Evolutionary conservation across 1,140 invertebrate species (phyloP).

Genomic region (Diachasma alloeum): DNA sequence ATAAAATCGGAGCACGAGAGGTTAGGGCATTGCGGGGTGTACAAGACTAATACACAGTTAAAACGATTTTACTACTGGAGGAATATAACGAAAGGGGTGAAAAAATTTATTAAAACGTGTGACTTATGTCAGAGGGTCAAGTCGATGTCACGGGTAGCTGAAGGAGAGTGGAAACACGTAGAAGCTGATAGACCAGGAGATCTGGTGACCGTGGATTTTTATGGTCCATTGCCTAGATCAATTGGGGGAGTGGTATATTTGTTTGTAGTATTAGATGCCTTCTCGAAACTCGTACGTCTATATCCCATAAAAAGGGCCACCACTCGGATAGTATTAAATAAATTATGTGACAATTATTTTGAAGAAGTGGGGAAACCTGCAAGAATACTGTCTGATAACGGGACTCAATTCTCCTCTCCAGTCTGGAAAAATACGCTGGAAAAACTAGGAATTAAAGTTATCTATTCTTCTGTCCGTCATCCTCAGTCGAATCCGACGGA

Average conservation of each 20-base stretch:
- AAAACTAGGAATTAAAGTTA: slow-evolving; percentile 8
- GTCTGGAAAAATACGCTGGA: slow-evolving; percentile 26
- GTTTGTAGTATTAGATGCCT: slow-evolving; percentile 33
- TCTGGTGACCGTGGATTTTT: slow-evolving; percentile 33
- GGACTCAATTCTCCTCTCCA: no score
- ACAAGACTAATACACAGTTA: not conserved
- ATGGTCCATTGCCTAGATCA: slow-evolving; percentile 34
- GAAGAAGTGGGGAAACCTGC: slow-evolving; percentile 17
- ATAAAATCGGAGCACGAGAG: not conserved
- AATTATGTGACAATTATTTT: slow-evolving; percentile 26
- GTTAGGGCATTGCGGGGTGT: slow-evolving; percentile 6
- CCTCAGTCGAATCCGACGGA: slow-evolving; percentile 29
- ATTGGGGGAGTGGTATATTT: slow-evolving; percentile 30
- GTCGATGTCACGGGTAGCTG: slow-evolving; percentile 15
- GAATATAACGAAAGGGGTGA: slow-evolving; percentile 23
- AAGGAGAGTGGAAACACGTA: slow-evolving; percentile 15
- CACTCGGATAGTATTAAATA: slow-evolving; percentile 14
- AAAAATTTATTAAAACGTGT: slow-evolving; percentile 18
- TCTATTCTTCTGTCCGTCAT: slow-evolving; percentile 18
- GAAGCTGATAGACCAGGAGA: slow-evolving; percentile 17
- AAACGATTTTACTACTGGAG: slow-evolving; percentile 12
- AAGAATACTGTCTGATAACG: slow-evolving; percentile 26
- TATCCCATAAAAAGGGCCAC: slow-evolving; percentile 27
- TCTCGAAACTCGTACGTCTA: slow-evolving; percentile 30
- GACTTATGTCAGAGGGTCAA: slow-evolving; percentile 36